Conservation (phyloP, 35 echinoderm and acorn worm species). For the Ophioderma brevispina region DNA sequence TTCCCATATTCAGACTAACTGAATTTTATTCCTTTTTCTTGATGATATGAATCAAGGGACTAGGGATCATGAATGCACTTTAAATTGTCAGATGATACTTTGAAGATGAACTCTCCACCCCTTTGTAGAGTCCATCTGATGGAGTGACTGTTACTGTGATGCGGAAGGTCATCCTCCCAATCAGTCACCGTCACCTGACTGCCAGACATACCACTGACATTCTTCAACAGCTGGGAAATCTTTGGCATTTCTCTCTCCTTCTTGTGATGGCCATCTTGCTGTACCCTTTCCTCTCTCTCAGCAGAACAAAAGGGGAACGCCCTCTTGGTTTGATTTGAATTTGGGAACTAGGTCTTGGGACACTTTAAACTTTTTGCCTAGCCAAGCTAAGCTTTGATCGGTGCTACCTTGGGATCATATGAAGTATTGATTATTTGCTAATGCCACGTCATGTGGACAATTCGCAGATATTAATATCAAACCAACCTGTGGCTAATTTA, state of each 20-base stretch:
- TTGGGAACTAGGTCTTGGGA: background rate
- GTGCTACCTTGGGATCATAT: background rate
- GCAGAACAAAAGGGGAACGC: too few relatives aligned
- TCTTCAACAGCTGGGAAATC: slow-evolving; percentile 74
- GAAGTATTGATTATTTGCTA: too few relatives aligned
- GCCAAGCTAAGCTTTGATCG: background rate
- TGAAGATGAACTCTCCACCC: too few relatives aligned
- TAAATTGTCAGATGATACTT: too few relatives aligned
- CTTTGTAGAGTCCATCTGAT: slow-evolving; percentile 66
- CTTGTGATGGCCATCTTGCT: background rate
- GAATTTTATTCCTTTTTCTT: too few relatives aligned
- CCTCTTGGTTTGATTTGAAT: background rate
- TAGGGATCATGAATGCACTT: too few relatives aligned
- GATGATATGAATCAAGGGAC: too few relatives aligned
- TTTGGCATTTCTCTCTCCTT: slow-evolving; percentile 43
- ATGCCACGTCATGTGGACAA: too few relatives aligned
- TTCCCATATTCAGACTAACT: too few relatives aligned
- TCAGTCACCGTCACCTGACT: slow-evolving; percentile 57
- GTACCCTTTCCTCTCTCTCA: too few relatives aligned
- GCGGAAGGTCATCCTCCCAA: slow-evolving; percentile 18
- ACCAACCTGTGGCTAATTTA: too few relatives aligned
- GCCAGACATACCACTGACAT: slow-evolving; percentile 66
- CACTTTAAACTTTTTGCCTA: background rate
- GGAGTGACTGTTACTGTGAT: slow-evolving; percentile 59
- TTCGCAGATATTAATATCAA: too few relatives aligned